These are phyloP conservation scores for Chaetorhynchus papuensis DNA, from an alignment of 2,113 vertebrate genomes.

Conservation along the genomic window DNA sequence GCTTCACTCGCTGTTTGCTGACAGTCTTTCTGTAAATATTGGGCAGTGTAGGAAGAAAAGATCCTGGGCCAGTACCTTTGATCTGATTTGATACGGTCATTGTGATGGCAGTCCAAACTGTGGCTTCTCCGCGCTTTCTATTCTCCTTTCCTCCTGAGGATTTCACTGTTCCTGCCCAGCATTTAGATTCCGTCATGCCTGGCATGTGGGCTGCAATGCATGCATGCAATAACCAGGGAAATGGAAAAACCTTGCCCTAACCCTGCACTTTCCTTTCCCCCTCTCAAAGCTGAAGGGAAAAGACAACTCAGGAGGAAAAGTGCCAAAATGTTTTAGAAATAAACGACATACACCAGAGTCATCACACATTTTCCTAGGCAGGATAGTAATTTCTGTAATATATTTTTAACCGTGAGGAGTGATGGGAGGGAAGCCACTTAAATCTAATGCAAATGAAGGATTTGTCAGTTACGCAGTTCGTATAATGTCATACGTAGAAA, in stretches of 20 bases:
- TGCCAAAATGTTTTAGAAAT: conserved; percentile 71
- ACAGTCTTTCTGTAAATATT: neutral
- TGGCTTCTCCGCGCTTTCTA: neutral
- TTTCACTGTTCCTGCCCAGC: neutral
- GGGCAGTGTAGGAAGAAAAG: neutral
- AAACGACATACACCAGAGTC: conserved; percentile 55
- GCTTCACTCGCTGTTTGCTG: neutral
- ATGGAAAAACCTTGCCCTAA: neutral
- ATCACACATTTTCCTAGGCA: conserved; percentile 53
- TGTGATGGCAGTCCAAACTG: neutral
- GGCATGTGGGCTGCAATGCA: neutral
- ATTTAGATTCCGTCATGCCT: neutral
- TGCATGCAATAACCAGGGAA: neutral
- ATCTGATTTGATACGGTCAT: rapidly evolving
- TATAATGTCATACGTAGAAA: conserved; percentile 48
- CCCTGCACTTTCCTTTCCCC: neutral
- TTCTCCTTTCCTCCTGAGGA: neutral
- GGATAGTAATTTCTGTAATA: conserved; percentile 63
- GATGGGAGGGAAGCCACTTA: conserved; percentile 58
- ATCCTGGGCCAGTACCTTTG: neutral
- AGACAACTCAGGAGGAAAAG: conserved; percentile 28
- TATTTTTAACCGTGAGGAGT: conserved; percentile 66
- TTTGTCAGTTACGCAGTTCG: conserved; percentile 57
- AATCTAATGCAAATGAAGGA: conserved; percentile 57
- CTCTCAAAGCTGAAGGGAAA: neutral